Evolutionary conservation across 1,140 invertebrate genomes (phyloP), one percentile per base, ranked within the genome.

Genomic region (Bombus ignitus): DNA sequence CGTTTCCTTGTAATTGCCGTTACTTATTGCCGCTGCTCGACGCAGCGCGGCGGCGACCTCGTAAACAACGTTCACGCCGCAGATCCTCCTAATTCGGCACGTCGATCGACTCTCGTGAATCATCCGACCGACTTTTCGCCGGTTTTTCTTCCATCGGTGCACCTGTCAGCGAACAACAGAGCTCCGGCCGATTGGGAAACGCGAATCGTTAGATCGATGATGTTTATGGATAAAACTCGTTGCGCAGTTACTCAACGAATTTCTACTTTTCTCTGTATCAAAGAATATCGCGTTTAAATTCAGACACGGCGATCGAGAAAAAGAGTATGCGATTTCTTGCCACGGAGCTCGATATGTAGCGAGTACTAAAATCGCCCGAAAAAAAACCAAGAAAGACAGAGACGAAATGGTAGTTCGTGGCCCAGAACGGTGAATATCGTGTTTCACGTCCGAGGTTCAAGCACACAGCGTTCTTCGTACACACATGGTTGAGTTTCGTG

Each of bases 1-100:
- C 93, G 93, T 94, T 94, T 92, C 91, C 93, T 93, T 93, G 93
- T 94, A 94, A 94, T 94, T 94, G 94, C 94, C 92, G 92, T 94
- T 94, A 94, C 94, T 95, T 94, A 94, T 94, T 92, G 89, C 89
- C 90, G 88, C 87, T 91, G 92, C 12, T 91, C 73, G 87, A 28
- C 68, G 68, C 89, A 28, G 25, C 89, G 83, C 74, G 62, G 35
- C 80, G 81, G 22, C 78, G 87, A 76, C 72, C 75, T 83, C 87
- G 83, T 88, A 73, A 72, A 82, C 90, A 76, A 89, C 86, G 81
- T 86, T 91, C 89, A 68, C 83, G 81, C 68, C 89, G 90, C 92
- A 91, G 90, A 93, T 93, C 88, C 59, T 81, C 87, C 91, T 91
- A 91, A 93, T 92, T 91, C 84, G 90, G 83, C 78, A 22, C 79